A percentile compares a stretch with the other conserved stretches of the same genome.
phyloP scores from a whole-genome alignment of 1,140 invertebrate species.

The Trachymyrmex septentrionalis region DNA sequence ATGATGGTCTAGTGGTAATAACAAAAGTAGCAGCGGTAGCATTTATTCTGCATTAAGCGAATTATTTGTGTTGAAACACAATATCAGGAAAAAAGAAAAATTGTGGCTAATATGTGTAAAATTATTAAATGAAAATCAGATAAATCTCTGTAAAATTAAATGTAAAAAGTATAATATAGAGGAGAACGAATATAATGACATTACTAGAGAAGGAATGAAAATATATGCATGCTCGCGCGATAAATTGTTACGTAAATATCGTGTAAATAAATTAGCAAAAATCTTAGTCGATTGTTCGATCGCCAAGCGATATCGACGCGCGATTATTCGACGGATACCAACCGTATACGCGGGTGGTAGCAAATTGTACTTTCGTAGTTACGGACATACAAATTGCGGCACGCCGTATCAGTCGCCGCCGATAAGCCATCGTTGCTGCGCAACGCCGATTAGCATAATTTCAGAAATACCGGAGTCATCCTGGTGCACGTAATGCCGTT shows the following conservation, averaged over 20 bases:
- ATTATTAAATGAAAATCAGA: neutral
- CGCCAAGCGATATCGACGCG: neutral
- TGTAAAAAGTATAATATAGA: neutral
- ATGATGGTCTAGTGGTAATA: neutral
- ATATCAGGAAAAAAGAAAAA: neutral
- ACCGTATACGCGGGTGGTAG: neutral
- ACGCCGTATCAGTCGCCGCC: slow-evolving; percentile 65
- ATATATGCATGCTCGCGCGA: neutral
- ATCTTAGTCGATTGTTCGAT: slow-evolving; percentile 1
- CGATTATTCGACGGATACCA: slow-evolving; percentile 43
- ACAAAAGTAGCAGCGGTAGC: neutral
- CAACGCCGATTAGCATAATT: slow-evolving; percentile 73
- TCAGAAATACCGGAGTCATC: slow-evolving; percentile 68
- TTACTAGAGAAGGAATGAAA: neutral
- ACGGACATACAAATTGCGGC: slow-evolving; percentile 63
- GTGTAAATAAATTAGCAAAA: neutral
- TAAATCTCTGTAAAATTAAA: neutral
- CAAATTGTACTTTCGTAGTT: slow-evolving; percentile 58
- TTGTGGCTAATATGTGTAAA: neutral
- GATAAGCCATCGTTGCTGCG: slow-evolving; percentile 66
- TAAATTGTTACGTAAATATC: neutral
- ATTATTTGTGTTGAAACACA: neutral
- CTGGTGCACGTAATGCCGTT: slow-evolving; percentile 57
- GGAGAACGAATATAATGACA: neutral
- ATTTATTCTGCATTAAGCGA: neutral